Conservation (phyloP, 2,888 invertebrate genomes). For the Phengaris alcon region DNA sequence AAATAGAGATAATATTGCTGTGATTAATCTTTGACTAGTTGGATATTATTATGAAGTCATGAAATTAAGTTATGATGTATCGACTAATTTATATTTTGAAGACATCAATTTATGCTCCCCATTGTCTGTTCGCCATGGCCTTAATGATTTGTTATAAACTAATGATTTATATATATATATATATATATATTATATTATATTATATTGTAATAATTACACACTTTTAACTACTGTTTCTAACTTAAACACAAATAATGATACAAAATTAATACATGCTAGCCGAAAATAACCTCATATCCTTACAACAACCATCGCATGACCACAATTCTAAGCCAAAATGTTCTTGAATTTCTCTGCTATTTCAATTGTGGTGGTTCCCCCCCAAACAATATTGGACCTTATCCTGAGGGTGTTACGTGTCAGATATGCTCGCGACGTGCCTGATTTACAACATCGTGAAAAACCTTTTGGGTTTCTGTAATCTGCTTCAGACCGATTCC, state of each 20-base stretch:
- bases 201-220: neutral
- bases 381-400: conserved; percentile 47
- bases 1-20: neutral
- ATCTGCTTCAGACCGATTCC: conserved; percentile 69
- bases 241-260: conserved; percentile 45
- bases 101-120: too few relatives aligned
- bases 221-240: neutral
- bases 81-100: neutral
- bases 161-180: too few relatives aligned
- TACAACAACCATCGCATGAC: conserved; percentile 47
- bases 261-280: conserved; percentile 60
- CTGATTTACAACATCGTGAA: conserved; percentile 60
- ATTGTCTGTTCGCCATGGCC: neutral
- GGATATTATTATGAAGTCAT: neutral
- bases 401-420: conserved; percentile 43
- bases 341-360: conserved; percentile 45
- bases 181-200: too few relatives aligned
- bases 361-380: conserved; percentile 54
- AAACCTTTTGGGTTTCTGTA: conserved; percentile 64
- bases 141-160: neutral
- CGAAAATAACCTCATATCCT: conserved; percentile 59
- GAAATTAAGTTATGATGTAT: neutral
- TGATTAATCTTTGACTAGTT: neutral
- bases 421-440: conserved; percentile 43
- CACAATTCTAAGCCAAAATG: conserved; percentile 48